phyloP scores from a whole-genome alignment of 2,113 vertebrate species.

The Melospiza melodia region DNA sequence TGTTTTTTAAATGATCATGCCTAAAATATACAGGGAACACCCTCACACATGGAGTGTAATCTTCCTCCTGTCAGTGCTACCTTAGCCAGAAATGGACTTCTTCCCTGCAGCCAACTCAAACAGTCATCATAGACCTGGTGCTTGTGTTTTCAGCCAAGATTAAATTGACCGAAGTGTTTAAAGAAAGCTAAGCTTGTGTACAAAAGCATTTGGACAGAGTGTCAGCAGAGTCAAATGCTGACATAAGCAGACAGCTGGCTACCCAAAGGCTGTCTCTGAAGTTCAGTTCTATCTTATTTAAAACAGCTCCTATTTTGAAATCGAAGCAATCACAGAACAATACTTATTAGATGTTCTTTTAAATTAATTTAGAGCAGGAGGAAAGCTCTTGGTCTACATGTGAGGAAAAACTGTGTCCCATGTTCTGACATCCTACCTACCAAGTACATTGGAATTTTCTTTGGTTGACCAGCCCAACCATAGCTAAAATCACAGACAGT shows the following conservation, averaged over 20 bases:
- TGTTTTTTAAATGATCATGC: not conserved
- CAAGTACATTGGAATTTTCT: not conserved
- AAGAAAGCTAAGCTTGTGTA: not conserved
- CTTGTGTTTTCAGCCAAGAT: not conserved
- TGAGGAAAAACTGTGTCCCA: not conserved
- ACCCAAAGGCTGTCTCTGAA: not conserved
- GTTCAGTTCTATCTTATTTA: not conserved
- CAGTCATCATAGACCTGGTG: not conserved
- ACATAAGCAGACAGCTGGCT: not conserved
- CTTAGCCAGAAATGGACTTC: not conserved
- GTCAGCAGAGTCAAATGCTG: conserved; percentile 6
- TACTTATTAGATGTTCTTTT: not conserved
- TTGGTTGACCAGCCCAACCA: not conserved
- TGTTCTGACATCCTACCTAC: not conserved
- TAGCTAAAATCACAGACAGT: not conserved
- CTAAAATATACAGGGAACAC: not conserved
- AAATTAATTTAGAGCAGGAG: not conserved
- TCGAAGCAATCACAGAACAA: not conserved
- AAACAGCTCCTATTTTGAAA: not conserved
- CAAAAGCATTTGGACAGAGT: not conserved
- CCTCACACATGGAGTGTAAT: not conserved
- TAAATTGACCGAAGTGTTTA: conserved; percentile 5
- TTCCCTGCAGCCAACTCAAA: conserved; percentile 20
- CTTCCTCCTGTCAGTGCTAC: not conserved
- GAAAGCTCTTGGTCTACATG: not conserved